Base-by-base conservation (phyloP, 2,797 vertebrate species). In the Pipistrellus kuhlii region DNA sequence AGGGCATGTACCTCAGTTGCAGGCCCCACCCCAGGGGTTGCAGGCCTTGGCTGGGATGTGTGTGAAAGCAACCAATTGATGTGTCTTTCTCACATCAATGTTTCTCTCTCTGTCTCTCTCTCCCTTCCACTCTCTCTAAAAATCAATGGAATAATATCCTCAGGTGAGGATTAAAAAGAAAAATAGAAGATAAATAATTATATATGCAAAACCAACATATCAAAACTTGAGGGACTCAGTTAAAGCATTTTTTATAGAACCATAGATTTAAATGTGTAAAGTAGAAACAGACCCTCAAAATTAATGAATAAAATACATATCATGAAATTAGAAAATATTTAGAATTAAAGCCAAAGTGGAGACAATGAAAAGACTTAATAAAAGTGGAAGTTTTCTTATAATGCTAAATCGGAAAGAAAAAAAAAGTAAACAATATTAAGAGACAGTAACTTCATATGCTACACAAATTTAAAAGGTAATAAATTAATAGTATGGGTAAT, bases 171-270 rank as follows among this genome's bases (percentile, higher is more conserved):
- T 62, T 30, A 30, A 30, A 30, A 30, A 62, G 59, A 62, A 62
- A 62, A 62, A 59, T 30, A 62, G 30, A 30, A 55, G 27, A 59
- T 27, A 59, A 59, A 59, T 59, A 59, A 59, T 27, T 59, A 59
- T 27, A 59, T 59, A 27, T 13, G 12, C 11, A 94, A 92, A 82
- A 84, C 89, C 48, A 46, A 51, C n/a, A 92, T 64, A 30, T 78
- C 55, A 93, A 64, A 88, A 85, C 8, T 35, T 35, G 15, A 91
- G 18, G 41, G 8, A 66, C 81, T 6, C 3, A 77, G 69, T 7
- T 85, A 77, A 59, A 87, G 32, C n/a, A 92, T 62, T 77, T 88
- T 38, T 81, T n/a, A 15, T 85, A 84, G 15, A 92, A 90, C 41
- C 59, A 38, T 25, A 93, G 38, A 6, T 57, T 87, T 84, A 88